Evolutionary conservation across 92 coral and sea anemone species (phyloP).

Genomic region (Palythoa grandiflora): DNA sequence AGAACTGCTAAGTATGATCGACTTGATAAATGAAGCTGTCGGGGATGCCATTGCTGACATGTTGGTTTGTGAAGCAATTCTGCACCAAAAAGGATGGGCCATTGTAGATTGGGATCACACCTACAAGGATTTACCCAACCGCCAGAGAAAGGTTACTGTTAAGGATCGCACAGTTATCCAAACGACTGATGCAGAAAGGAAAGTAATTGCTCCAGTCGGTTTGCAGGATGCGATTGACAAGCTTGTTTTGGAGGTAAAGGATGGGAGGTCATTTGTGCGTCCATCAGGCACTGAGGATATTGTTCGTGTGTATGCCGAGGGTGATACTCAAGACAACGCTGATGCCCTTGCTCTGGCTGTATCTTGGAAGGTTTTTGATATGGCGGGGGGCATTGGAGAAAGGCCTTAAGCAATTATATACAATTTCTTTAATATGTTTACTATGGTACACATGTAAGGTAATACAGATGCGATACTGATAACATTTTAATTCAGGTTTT

Average conservation of each 20-base stretch:
- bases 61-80: conserved; percentile 92
- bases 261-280: conserved; percentile 97
- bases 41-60: conserved; percentile 98
- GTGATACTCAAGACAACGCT: conserved; percentile 78
- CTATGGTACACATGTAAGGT: too few relatives aligned
- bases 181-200: conserved; percentile 88
- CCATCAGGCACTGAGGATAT: conserved; percentile 99
- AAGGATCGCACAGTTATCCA: conserved; percentile 90
- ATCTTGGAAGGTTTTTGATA: conserved; percentile 82
- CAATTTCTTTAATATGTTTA: too few relatives aligned
- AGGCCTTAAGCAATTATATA: conserved; percentile 62
- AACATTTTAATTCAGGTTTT: too few relatives aligned
- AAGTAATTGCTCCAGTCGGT: conserved; percentile 83
- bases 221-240: conserved; percentile 88
- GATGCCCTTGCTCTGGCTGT: conserved; percentile 92
- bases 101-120: conserved; percentile 79
- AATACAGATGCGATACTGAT: too few relatives aligned
- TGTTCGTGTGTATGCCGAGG: conserved; percentile 98
- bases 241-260: conserved; percentile 65
- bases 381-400: conserved; percentile 95
- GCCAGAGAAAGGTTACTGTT: conserved; percentile 91
- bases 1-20: conserved; percentile 77
- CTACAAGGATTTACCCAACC: conserved; percentile 87
- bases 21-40: conserved; percentile 92
- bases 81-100: conserved; percentile 85